Evolutionary conservation across 2,888 invertebrate genomes (phyloP).

Genomic region (Archaeoteleia sp.): DNA sequence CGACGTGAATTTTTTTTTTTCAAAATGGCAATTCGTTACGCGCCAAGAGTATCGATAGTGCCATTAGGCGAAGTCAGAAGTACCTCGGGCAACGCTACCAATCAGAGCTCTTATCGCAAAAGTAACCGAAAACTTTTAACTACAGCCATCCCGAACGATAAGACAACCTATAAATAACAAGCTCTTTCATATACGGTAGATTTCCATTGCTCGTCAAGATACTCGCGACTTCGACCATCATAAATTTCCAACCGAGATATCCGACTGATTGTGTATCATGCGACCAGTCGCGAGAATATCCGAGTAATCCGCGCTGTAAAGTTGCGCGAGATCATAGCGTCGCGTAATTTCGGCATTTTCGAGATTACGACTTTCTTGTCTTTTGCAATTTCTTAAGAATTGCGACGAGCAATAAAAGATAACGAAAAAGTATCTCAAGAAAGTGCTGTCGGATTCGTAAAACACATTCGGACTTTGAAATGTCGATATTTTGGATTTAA

Average conservation of each 20-base stretch:
- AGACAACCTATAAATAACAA: constrained; percentile 54
- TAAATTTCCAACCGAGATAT: constrained; percentile 49
- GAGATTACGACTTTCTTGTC: not conserved
- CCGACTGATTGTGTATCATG: constrained; percentile 34
- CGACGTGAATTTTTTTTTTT: constrained; percentile 10
- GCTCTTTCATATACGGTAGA: constrained; percentile 49
- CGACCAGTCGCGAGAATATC: constrained; percentile 29
- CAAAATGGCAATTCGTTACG: constrained; percentile 45
- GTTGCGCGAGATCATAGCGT: constrained; percentile 13
- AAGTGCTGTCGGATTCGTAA: too few species aligned
- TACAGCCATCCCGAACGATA: constrained; percentile 50
- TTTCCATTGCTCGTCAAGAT: constrained; percentile 55
- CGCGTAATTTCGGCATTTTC: constrained; percentile 11
- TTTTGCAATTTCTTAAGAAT: too few species aligned
- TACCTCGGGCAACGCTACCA: constrained; percentile 42
- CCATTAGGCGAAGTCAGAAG: constrained; percentile 37
- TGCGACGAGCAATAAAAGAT: too few species aligned
- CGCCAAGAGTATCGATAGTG: constrained; percentile 41
- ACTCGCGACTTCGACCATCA: constrained; percentile 46
- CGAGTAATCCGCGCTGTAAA: constrained; percentile 25
- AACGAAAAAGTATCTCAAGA: too few species aligned
- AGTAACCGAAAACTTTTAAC: constrained; percentile 56
- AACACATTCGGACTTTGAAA: too few species aligned
- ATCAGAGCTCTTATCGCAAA: constrained; percentile 53
- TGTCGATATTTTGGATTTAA: too few species aligned